A percentile compares a stretch with the other conserved stretches of the same genome.
Evolutionary conservation across 2,888 invertebrate genomes (phyloP).

Genomic region (Agrilus cyanescens): DNA sequence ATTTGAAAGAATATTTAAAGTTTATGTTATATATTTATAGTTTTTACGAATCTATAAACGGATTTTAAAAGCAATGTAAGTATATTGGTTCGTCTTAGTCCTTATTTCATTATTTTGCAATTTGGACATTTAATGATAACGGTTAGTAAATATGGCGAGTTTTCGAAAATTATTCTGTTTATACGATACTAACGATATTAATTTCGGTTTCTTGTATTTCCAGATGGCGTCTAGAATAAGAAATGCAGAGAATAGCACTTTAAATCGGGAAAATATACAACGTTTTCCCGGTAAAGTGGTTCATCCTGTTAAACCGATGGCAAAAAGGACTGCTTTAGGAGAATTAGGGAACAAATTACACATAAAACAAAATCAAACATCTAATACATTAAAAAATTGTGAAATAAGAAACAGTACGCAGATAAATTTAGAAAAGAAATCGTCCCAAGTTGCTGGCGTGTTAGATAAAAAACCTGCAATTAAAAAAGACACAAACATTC

Average conservation of each 20-base stretch:
- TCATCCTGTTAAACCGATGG: conserved; percentile 9
- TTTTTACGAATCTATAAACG: too few relatives aligned
- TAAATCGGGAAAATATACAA: conserved; percentile 18
- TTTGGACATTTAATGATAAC: too few relatives aligned
- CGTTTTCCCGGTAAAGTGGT: conserved; percentile 11
- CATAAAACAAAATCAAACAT: neutral
- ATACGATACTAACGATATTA: conserved; percentile 1
- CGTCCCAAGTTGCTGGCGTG: too few relatives aligned
- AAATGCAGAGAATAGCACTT: conserved; percentile 3
- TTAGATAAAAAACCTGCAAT: conserved; percentile 4
- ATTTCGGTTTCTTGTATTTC: conserved; percentile 8
- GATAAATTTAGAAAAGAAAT: conserved; percentile 10
- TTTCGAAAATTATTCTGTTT: neutral
- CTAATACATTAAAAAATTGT: conserved; percentile 2
- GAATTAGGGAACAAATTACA: conserved; percentile 22
- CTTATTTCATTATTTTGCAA: too few relatives aligned
- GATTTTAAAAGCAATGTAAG: too few relatives aligned
- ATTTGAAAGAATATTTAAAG: too few relatives aligned
- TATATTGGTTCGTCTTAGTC: too few relatives aligned
- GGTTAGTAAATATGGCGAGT: too few relatives aligned
- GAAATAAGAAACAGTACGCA: conserved; percentile 7
- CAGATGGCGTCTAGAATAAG: conserved; percentile 19
- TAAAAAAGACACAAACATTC: too few relatives aligned
- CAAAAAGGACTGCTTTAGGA: conserved; percentile 21
- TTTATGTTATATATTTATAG: too few relatives aligned